Evolutionary conservation across 2,113 vertebrate genomes (phyloP).

Genomic region (Ia io): DNA sequence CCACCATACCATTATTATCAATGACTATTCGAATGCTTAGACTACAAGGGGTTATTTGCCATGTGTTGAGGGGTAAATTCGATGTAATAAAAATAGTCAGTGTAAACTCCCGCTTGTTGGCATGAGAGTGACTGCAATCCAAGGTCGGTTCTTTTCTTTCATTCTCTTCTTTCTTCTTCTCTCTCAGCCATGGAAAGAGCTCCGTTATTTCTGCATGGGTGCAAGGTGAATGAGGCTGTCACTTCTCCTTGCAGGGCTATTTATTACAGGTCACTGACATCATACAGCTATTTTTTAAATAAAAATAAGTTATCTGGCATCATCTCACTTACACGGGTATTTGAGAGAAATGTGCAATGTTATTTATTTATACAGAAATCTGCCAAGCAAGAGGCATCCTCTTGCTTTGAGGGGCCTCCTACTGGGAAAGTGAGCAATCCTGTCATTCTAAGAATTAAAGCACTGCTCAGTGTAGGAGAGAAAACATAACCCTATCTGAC

Average conservation of each 20-base stretch:
- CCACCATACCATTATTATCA: not conserved
- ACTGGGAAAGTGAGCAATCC: constrained; percentile 68
- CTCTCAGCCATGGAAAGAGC: constrained; percentile 81
- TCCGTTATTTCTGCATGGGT: constrained; percentile 88
- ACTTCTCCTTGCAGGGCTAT: constrained; percentile 86
- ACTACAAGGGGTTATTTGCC: not conserved
- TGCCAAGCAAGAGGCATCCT: constrained; percentile 69
- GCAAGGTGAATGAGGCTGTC: constrained; percentile 90
- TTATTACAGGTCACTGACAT: constrained; percentile 91
- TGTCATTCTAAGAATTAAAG: constrained; percentile 74
- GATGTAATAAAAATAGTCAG: constrained; percentile 2
- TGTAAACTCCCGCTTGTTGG: constrained; percentile 48
- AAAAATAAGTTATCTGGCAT: constrained; percentile 71
- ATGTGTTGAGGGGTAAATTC: not conserved
- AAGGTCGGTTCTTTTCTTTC: constrained; percentile 84
- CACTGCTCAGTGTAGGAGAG: not conserved
- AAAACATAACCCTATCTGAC: not conserved
- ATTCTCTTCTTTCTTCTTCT: constrained; percentile 64
- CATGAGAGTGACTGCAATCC: constrained; percentile 71
- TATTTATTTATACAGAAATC: constrained; percentile 74
- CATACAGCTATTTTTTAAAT: constrained; percentile 81
- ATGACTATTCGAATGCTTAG: not conserved
- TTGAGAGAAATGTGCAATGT: constrained; percentile 57
- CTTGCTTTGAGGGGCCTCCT: constrained; percentile 74
- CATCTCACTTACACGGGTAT: constrained; percentile 53